A percentile compares a stretch with the other conserved stretches of the same genome.
Evolutionary conservation across 2,797 vertebrate genomes (phyloP).

Genomic region (Ambastaia sidthimunki): DNA sequence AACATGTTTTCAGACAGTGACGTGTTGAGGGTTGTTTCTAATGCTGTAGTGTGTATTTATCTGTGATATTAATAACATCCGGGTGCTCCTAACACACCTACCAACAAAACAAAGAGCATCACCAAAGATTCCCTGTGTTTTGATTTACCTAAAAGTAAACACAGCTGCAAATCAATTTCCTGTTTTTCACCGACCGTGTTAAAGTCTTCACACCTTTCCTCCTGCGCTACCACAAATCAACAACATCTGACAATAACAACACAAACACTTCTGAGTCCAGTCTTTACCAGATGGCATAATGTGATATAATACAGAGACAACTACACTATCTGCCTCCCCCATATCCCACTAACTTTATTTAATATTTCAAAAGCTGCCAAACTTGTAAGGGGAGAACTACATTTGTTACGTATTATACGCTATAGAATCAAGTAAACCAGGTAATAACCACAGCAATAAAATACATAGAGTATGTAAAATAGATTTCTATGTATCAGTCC

Average conservation of each 20-base stretch:
- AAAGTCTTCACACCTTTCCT: constrained; percentile 49
- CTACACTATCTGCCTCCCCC: too few relatives aligned
- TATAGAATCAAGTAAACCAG: too few relatives aligned
- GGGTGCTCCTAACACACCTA: constrained; percentile 25
- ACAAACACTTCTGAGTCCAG: not conserved
- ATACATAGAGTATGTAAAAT: too few relatives aligned
- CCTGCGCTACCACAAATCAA: constrained; percentile 25
- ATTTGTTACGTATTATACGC: too few relatives aligned
- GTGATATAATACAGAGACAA: not conserved
- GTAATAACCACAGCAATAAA: too few relatives aligned
- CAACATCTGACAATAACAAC: not conserved
- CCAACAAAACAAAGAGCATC: constrained; percentile 14
- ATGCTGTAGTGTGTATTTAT: constrained; percentile 58
- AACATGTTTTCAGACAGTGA: constrained; percentile 67
- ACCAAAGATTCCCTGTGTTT: constrained; percentile 55
- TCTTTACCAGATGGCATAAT: not conserved
- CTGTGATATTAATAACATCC: constrained; percentile 47
- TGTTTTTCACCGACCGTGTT: constrained; percentile 38
- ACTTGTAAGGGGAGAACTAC: too few relatives aligned
- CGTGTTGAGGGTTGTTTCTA: constrained; percentile 52
- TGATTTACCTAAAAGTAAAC: constrained; percentile 52
- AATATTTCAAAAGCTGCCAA: too few relatives aligned
- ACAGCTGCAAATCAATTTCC: constrained; percentile 57
- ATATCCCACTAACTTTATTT: too few relatives aligned
- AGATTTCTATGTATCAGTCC: not conserved